These are phyloP conservation scores for Mactra quadrangularis DNA, from an alignment of 1,140 invertebrate species.

Conservation along the genomic window DNA sequence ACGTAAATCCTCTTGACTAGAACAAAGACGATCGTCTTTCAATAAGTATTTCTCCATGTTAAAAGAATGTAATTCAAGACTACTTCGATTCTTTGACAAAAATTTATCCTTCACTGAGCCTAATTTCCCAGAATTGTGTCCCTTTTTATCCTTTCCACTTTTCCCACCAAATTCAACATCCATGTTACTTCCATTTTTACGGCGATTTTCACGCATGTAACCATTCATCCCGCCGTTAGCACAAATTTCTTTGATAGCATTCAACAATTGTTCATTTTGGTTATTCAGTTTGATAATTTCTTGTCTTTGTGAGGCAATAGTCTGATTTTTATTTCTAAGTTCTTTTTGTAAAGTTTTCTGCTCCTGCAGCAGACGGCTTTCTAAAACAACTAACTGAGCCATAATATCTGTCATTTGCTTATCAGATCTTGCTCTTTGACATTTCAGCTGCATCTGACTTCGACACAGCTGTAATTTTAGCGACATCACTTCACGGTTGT, in stretches of 20 bases:
- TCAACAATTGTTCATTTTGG: constrained; percentile 58
- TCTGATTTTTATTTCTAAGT: constrained; percentile 15
- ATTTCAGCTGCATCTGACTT: constrained; percentile 32
- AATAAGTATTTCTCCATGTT: constrained; percentile 50
- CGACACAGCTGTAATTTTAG: constrained; percentile 46
- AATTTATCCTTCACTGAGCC: constrained; percentile 55
- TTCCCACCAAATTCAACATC: constrained; percentile 52
- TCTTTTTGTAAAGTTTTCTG: constrained; percentile 25
- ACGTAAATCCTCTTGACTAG: constrained; percentile 56
- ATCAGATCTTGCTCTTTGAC: constrained; percentile 24
- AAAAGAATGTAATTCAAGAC: constrained; percentile 51
- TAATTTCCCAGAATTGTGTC: constrained; percentile 22
- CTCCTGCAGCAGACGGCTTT: constrained; percentile 36
- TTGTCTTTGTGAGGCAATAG: constrained; percentile 12
- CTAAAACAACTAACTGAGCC: constrained; percentile 45
- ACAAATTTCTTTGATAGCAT: constrained; percentile 59
- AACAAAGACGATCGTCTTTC: constrained; percentile 31
- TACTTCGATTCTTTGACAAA: constrained; percentile 46
- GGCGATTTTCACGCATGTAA: constrained; percentile 46
- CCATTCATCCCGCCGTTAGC: constrained; percentile 62
- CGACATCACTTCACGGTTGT: constrained; percentile 42
- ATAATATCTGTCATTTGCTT: constrained; percentile 40
- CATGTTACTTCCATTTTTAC: constrained; percentile 3
- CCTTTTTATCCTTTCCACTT: constrained; percentile 40
- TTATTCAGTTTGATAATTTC: constrained; percentile 44